Evolutionary conservation across 2,797 vertebrate species (phyloP), one percentile per base, ranked within the genome.

Genomic region (Hypotaenidia philippensis): DNA sequence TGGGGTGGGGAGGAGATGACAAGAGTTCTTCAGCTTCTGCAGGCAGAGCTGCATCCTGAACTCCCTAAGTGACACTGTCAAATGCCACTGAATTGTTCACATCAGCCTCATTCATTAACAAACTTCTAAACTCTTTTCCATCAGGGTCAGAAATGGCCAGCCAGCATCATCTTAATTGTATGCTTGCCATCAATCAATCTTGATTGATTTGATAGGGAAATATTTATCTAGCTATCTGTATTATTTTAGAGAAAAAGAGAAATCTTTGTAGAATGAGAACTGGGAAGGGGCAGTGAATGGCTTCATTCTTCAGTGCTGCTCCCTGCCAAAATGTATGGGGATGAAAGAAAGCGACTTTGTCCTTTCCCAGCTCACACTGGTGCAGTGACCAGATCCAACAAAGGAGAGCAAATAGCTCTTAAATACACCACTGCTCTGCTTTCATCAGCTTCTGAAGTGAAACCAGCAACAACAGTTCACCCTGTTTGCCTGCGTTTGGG

Each of bases 361-460:
- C 76, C 59, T 81, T 94, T 80, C 89, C 94, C 74, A 81, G 81
- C 81, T 93, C 87, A 88, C 64, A 32, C 50, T 80, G 68, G 38
- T 13, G 9, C 45, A 66, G 88, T 87, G 91, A 92, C 86, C 81
- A 92, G 84, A 78, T 56, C 86, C 88, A 87, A 93, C 93, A 94
- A 91, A 93, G 94, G 71, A 84, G 49, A 89, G 75, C 81, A 96
- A 86, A 96, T 70, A 93, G 65, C 80, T 90, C 83, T 91, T 89
- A 93, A 93, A 90, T 75, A 55, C 83, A 89, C 57, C 11, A 15
- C 36, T 1, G 1, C 69, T 94, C 64, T 7, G n/a, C 85, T 96
- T 92, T 89, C 87, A 83, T 93, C 79, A 79, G 77, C 81, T 90
- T 90, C 82, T 93, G 74, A 93, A 93, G 84, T 63, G 72, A 89